Conservation (phyloP, 2,113 vertebrate genomes). For the Candoia aspera region DNA sequence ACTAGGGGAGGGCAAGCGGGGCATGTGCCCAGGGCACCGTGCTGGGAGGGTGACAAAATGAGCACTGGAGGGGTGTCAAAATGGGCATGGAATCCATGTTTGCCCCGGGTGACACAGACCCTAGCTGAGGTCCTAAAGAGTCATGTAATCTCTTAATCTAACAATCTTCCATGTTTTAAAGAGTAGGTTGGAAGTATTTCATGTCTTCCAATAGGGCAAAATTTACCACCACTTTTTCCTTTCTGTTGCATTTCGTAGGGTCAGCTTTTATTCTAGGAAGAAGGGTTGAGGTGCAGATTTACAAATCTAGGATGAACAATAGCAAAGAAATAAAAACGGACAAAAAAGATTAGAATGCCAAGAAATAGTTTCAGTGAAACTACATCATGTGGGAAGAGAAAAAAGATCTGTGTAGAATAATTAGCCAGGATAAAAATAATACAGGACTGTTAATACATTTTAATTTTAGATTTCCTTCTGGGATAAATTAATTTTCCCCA, state of each 20-base stretch:
- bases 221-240: not conserved
- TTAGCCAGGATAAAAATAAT: constrained; percentile 7
- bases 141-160: too few relatives aligned
- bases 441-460: not conserved
- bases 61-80: too few relatives aligned
- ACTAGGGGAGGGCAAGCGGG: too few relatives aligned
- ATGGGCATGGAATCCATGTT: too few relatives aligned
- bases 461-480: constrained; percentile 6
- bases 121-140: too few relatives aligned
- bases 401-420: not conserved
- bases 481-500: not conserved
- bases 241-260: not conserved
- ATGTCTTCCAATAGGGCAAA: not conserved
- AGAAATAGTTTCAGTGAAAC: not conserved
- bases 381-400: not conserved
- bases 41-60: too few relatives aligned
- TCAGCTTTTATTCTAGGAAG: too few relatives aligned
- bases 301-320: not conserved
- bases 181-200: not conserved
- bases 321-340: not conserved
- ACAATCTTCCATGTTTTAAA: not conserved
- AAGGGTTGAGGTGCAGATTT: not conserved
- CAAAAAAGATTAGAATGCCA: not conserved
- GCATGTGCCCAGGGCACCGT: too few relatives aligned
- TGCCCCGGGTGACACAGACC: too few relatives aligned